phyloP scores from a whole-genome alignment of 2,888 invertebrate species.

The Muscina levida region DNA sequence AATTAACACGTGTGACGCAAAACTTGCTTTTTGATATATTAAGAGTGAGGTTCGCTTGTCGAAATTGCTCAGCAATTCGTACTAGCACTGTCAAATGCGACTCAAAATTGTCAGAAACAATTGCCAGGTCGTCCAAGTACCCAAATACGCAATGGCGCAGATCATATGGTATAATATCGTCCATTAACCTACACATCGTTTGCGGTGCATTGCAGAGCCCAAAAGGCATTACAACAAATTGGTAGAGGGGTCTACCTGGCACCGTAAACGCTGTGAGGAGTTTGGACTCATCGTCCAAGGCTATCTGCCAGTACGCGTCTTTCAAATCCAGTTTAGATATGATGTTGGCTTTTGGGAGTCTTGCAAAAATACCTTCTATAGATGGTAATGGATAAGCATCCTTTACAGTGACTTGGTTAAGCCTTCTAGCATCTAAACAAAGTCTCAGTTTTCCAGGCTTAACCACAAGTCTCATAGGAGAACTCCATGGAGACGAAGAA shows the following conservation, averaged over 20 bases:
- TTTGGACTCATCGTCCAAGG: slow-evolving; percentile 30
- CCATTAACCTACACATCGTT: slow-evolving; percentile 57
- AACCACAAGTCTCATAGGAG: slow-evolving; percentile 69
- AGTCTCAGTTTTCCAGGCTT: slow-evolving; percentile 69
- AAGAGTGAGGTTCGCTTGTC: slow-evolving; percentile 12
- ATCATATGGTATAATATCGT: slow-evolving; percentile 46
- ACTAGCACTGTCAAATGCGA: not conserved
- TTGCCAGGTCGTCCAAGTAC: slow-evolving; percentile 54
- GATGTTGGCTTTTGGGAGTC: slow-evolving; percentile 47
- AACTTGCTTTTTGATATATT: slow-evolving; percentile 43
- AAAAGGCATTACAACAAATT: slow-evolving; percentile 56
- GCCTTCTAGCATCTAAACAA: slow-evolving; percentile 70
- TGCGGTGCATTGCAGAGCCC: slow-evolving; percentile 57
- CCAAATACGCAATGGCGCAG: slow-evolving; percentile 53
- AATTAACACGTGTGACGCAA: slow-evolving; percentile 46
- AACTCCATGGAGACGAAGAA: slow-evolving; percentile 71
- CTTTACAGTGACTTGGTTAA: slow-evolving; percentile 69
- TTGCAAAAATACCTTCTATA: slow-evolving; percentile 59
- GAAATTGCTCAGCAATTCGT: not conserved
- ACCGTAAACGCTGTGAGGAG: slow-evolving; percentile 52
- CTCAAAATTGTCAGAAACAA: slow-evolving; percentile 48
- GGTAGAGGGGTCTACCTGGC: slow-evolving; percentile 51
- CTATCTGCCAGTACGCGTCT: slow-evolving; percentile 47
- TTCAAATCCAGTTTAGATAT: slow-evolving; percentile 61
- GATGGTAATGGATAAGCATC: slow-evolving; percentile 64